Evolutionary conservation across 1,140 invertebrate species (phyloP), one percentile per base, ranked within the genome.

Genomic region (Acromyrmex heyeri): DNA sequence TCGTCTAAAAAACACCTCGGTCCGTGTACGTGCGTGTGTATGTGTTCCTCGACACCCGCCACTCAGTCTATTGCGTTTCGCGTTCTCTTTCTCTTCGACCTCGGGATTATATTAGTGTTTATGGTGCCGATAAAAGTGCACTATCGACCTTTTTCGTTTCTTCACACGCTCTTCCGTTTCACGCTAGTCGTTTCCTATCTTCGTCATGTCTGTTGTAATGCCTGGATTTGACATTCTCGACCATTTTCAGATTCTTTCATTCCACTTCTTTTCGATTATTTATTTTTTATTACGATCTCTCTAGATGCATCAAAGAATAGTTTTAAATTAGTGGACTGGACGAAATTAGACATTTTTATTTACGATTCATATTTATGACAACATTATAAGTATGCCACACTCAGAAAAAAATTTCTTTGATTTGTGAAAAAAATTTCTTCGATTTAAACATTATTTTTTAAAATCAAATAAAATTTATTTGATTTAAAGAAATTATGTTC

Each of bases 71-170:
- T 94, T 93, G 93, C 93, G 91, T 92, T 92, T 91, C 88, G 78
- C 83, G 87, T 90, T 92, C 86, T 90, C 86, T 86, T 86, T 91
- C 92, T 92, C 93, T 92, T 27, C 79, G 38, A 48, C n/a, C 92
- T 89, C 89, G 64, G 90, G 91, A 94, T 94, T 94, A 94, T 94
- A 94, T 94, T 94, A 94, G 93, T 94, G 93, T 94, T 94, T 94
- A 94, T 93, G 92, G 93, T 89, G 86, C 86, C 92, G 91, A 94
- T 94, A 94, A 94, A 83, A 94, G 91, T 91, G 93, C 89, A 92
- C 91, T 87, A 93, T 93, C 93, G 92, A 93, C 92, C 91, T 88
- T 64, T 75, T 69, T 85, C 87, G 67, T 65, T 86, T 86, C 14
- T 73, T 55, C 83, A 61, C 73, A 76, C 50, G 72, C 81, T 82